Base-by-base conservation (phyloP, 2,797 vertebrate genomes). In the Novumbra hubbsi region DNA sequence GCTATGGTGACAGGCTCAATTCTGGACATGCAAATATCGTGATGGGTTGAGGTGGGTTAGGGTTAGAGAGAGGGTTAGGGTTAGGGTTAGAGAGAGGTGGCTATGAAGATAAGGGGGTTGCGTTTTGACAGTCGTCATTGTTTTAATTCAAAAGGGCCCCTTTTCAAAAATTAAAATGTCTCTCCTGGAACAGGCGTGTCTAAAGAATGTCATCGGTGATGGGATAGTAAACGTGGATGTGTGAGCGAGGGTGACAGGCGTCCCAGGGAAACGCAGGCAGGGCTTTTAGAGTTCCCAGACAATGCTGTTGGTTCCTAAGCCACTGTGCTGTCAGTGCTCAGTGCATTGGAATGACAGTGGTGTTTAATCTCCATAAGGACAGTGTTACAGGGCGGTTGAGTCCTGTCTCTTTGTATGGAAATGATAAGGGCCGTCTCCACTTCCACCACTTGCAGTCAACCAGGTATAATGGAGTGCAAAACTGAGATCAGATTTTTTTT, bases 101-200 rank as follows among this genome's bases (percentile, higher is more conserved):
- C 3, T 76, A 78, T 77, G 70, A 28, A 63, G 70, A 63, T 78
- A 67, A 66, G 78, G 79, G 68, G 73, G 81, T 71, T 41, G 75
- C 70, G 48, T 69, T 73, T 73, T 81, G 78, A 85, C 86, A 80
- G 78, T 67, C 49, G 79, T 76, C 70, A 75, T 76, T 83, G 81
- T 86, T 85, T 85, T 82, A 52, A 78, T 70, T 83, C 78, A 75
- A 80, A 83, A 76, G 79, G 64, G 41, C 72, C 16, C 4, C 66
- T 21, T 28, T 57, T 87, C 75, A 81, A 80, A 83, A 76, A 82
- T 78, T 6, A 66, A 82, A 77, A 66, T 24, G 41, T 75, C 80
- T 74, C 78, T 73, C 38, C 72, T 77, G 80, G 32, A 76, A 70
- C 68, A 16, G 1, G 41, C 27, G 32, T 6, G 9, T 75, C 62